Evolutionary conservation across 2,888 invertebrate species (phyloP).

Genomic region (Acutogordius australiensis): DNA sequence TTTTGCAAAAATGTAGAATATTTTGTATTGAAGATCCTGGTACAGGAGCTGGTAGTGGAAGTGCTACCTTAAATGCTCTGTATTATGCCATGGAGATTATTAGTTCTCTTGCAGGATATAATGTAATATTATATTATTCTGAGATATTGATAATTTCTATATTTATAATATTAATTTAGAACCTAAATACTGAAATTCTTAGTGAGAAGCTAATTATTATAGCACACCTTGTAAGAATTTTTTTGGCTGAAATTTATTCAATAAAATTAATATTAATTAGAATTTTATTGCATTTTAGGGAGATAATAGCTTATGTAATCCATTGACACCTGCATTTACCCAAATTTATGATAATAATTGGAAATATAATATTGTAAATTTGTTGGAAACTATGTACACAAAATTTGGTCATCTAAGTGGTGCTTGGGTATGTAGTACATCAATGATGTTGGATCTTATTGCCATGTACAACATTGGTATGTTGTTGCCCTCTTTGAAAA

Average conservation of each 20-base stretch:
- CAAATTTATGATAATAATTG: no score
- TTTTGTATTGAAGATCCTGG: slow-evolving; percentile 8
- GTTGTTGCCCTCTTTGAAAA: no score
- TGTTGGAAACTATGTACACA: no score
- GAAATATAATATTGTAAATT: no score
- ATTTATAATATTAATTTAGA: background rate
- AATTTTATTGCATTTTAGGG: background rate
- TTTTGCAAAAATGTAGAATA: no score
- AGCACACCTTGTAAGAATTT: no score
- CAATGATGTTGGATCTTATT: no score
- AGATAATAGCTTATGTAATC: background rate
- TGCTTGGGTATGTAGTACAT: slow-evolving; percentile 8
- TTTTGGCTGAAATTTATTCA: no score
- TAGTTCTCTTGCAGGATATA: background rate
- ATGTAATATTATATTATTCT: background rate
- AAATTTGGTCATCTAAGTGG: no score
- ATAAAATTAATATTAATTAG: background rate
- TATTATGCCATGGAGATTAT: background rate
- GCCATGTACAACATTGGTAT: no score
- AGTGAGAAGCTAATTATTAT: no score
- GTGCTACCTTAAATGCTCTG: slow-evolving; percentile 5
- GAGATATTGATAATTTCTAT: background rate
- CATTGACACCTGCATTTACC: background rate
- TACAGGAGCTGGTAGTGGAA: background rate
- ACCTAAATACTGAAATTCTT: background rate